Base-by-base conservation (phyloP, 1,140 invertebrate genomes). In the Odontomachus brunneus region DNA sequence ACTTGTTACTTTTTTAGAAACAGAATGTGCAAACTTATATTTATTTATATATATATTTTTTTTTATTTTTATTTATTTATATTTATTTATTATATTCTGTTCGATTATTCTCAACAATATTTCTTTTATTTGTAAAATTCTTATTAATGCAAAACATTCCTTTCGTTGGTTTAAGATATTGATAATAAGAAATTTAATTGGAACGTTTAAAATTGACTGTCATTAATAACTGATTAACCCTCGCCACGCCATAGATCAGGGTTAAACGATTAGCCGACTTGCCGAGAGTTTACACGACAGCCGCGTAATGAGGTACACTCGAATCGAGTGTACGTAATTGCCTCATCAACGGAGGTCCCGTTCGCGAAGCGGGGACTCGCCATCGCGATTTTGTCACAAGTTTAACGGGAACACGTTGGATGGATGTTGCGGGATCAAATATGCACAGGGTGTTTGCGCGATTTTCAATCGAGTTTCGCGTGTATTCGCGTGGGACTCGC, bases 311-410 rank as follows among this genome's bases (percentile, higher is more conserved):
- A 66, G 62, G 26, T 76, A 66, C 60, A 65, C 74, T 76, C 48
- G 29, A 76, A 76, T 76, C 74, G 60, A 76, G 63, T 76, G 63
- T 66, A 76, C 26, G 48, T 76, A 76, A 76, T 76, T 76, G 74
- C 74, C 74, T 76, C 74, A 76, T 76, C 74, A 76, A 17, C 48
- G 49, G 60, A 66, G 62, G 74, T 76, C 74, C 74, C 74, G 74
- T 76, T 76, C 60, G 49, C 49, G 74, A 49, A 66, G 60, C 11
- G 49, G 49, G 66, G 38, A 66, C 74, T 33, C 29, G 29, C 49
- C 74, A 38, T 66, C 60, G 62, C 74, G 74, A 76, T 76, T 76
- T 76, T 76, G 74, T 66, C 74, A 53, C 44, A 17, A 38, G 62
- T 76, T 76, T 66, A 66, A 66, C 74, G 72, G 53, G n/a, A 75